phyloP scores from a whole-genome alignment of 2,113 vertebrate genomes.

The Hyaena hyaena region DNA sequence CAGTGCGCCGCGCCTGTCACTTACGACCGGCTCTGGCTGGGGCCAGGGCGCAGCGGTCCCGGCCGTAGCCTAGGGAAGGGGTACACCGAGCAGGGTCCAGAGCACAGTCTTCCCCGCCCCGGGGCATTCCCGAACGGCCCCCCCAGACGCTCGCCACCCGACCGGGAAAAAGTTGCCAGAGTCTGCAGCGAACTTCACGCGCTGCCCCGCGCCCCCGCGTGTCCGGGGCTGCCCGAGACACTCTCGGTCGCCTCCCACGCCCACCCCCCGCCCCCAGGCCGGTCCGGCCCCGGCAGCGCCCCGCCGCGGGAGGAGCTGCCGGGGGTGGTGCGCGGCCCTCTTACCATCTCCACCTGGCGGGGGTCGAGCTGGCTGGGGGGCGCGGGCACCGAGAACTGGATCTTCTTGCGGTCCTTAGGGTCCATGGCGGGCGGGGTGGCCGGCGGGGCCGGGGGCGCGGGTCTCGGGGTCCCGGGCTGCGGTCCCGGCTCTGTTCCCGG shows the following conservation, averaged over 20 bases:
- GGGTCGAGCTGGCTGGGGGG: constrained; percentile 95
- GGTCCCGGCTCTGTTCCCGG: constrained; percentile 52
- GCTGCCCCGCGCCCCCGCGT: background rate
- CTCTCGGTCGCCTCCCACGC: background rate
- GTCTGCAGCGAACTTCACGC: constrained; percentile 60
- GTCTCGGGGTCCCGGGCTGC: constrained; percentile 23
- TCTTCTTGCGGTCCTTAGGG: constrained; percentile 95
- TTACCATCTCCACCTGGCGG: constrained; percentile 97
- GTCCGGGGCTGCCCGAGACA: background rate
- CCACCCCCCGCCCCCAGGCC: background rate
- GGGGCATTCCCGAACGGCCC: background rate
- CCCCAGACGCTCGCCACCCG: background rate
- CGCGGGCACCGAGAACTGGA: constrained; percentile 93
- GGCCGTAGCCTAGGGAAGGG: background rate
- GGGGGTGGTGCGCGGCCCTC: constrained; percentile 57
- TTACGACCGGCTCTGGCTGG: background rate
- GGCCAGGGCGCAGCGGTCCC: background rate
- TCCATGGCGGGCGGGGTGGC: constrained; percentile 76
- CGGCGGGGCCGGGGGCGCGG: background rate
- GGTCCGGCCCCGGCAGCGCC: background rate
- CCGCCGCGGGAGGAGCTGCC: background rate
- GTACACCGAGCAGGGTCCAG: background rate
- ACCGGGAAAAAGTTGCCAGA: constrained; percentile 61
- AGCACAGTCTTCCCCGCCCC: background rate
- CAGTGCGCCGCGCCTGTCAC: background rate